Conservation (phyloP, 2,113 vertebrate species). For the Clarias gariepinus region DNA sequence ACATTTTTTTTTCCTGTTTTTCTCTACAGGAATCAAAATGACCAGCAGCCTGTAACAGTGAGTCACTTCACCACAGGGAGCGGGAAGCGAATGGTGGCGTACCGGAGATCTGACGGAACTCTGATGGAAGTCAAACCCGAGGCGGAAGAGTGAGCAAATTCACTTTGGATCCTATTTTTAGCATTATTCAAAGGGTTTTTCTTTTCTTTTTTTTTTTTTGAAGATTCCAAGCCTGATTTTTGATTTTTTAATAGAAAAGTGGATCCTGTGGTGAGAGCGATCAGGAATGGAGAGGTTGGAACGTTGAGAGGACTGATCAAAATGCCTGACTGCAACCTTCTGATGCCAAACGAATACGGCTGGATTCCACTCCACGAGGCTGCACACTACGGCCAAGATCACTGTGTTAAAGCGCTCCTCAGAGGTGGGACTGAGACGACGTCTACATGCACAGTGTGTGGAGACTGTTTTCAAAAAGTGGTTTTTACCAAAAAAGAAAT, state of each 20-base stretch:
- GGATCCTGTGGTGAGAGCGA: constrained; percentile 65
- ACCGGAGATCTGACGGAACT: constrained; percentile 74
- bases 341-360: constrained; percentile 41
- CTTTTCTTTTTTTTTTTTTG: not conserved
- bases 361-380: constrained; percentile 56
- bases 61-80: constrained; percentile 67
- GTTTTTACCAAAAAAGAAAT: no score
- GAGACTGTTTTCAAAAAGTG: not conserved
- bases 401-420: constrained; percentile 47
- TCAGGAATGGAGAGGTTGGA: constrained; percentile 55
- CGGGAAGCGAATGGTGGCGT: constrained; percentile 76
- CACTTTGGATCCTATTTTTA: not conserved
- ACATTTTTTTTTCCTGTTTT: not conserved
- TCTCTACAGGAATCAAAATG: constrained; percentile 53
- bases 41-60: constrained; percentile 47
- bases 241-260: constrained; percentile 59
- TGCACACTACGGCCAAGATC: constrained; percentile 42
- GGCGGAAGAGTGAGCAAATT: constrained; percentile 77
- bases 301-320: constrained; percentile 41
- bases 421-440: constrained; percentile 26
- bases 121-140: constrained; percentile 68
- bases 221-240: not conserved
- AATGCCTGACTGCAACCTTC: constrained; percentile 35
- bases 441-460: not conserved
- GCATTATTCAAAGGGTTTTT: accelerated